Evolutionary conservation across 2,113 vertebrate genomes (phyloP), one percentile per base, ranked within the genome.

Genomic region (Rhagologus leucostigma): DNA sequence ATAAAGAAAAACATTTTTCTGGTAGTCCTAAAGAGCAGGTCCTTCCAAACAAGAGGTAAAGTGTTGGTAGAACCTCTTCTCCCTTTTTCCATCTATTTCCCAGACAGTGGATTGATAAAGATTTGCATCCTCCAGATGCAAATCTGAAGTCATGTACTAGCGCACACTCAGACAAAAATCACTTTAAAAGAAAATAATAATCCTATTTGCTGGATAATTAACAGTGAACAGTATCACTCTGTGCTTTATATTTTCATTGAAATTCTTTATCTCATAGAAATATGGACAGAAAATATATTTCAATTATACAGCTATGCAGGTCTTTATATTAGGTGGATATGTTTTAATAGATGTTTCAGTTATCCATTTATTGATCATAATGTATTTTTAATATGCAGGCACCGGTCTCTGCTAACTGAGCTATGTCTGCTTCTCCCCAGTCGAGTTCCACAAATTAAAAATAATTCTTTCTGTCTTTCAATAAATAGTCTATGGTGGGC

Each of bases 361-460:
- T 96, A 95, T 96, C 93, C 93, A 78, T 93, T 96, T 94, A 97
- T 96, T 95, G 95, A 97, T 96, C 95, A 91, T 89, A 95, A 96
- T 95, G 91, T 90, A 95, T 95, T 96, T 95, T 93, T 91, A 97
- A 96, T 95, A 96, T 68, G 76, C 46, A 84, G 79, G 46, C 85
- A 93, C 50, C 0, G 0, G 44, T 92, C 60, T 90, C 73, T 83
- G 70, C 79, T 96, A 93, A 86, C 87, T 93, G 84, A 96, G 68
- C 84, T 94, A 76, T 93, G 90, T 84, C 91, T 93, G 64, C 68
- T 93, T 95, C 89, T 95, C 82, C 63, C 42, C 42, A 71, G 79
- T 18, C 35, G 73, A 95, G 26, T 88, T 91, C 47, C 76, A 71
- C 49, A 93, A 93, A 96, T 85, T 74, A 95, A 95, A 95, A 96